Conservation (phyloP, 2,113 vertebrate species). For the Esox niger region DNA sequence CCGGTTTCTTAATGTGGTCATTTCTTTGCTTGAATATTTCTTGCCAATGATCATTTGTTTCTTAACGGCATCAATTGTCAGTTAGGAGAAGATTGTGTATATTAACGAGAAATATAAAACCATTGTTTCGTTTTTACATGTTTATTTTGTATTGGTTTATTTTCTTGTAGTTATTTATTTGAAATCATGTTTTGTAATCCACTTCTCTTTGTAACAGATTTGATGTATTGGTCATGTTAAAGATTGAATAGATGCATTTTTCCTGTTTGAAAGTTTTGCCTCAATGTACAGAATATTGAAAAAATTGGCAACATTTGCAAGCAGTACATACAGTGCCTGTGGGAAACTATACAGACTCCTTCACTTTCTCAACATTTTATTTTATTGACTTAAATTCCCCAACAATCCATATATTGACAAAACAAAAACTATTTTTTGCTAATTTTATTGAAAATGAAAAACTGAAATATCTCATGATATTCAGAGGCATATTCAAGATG, state of each 20-base stretch:
- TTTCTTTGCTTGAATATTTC: neutral
- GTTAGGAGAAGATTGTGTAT: neutral
- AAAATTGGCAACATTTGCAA: conserved; percentile 3
- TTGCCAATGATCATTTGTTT: neutral
- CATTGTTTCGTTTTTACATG: neutral
- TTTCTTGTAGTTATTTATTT: conserved; percentile 36
- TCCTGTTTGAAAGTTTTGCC: too few relatives aligned
- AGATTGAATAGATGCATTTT: too few relatives aligned
- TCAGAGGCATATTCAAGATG: too few relatives aligned
- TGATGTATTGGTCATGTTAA: neutral
- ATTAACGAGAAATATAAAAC: conserved; percentile 2
- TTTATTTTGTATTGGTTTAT: conserved; percentile 12
- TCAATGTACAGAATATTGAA: neutral
- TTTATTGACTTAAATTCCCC: too few relatives aligned
- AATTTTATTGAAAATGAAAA: too few relatives aligned
- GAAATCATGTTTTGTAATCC: neutral
- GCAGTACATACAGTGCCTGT: too few relatives aligned
- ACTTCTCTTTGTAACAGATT: neutral
- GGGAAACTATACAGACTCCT: too few relatives aligned
- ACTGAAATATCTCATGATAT: too few relatives aligned
- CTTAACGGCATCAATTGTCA: neutral
- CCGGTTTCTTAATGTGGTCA: too few relatives aligned
- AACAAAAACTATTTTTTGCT: too few relatives aligned
- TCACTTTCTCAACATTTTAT: too few relatives aligned
- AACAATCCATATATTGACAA: too few relatives aligned